Evolutionary conservation across 2,113 vertebrate genomes (phyloP), one percentile per base, ranked within the genome.

Genomic region (Myocastor coypus): DNA sequence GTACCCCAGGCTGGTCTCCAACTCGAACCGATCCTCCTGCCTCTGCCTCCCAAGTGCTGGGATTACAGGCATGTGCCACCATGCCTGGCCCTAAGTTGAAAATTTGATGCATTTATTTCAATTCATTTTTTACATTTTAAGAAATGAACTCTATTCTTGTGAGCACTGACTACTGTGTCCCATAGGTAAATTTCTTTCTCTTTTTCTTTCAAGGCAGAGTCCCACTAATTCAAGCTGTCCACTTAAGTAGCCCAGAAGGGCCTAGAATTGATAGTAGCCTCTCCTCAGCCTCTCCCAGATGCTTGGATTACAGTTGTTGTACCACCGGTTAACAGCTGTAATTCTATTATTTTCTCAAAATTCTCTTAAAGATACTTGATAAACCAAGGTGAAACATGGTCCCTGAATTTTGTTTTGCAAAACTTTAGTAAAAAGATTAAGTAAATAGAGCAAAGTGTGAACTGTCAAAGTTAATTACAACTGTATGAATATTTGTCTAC

Each of bases 71-170:
- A n/a, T n/a, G n/a, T n/a, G n/a, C n/a, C n/a, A n/a, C n/a, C n/a
- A n/a, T n/a, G n/a, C n/a, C n/a, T n/a, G n/a, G n/a, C n/a, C n/a
- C 40, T 32, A 30, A 57, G 30, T n/a, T 93, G 19, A 94, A 28
- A 86, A 66, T 78, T 66, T 81, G 24, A 63, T 57, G 55, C 55
- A 19, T 71, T 84, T 26, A 80, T 55, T 93, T 73, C 34, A 75
- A 75, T n/a, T 86, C 52, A 75, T 69, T 85, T 85, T 87, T 92
- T 34, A n/a, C 32, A 78, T 84, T 96, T 87, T 91, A 57, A 94
- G 1, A 19, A 88, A 96, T 83, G 37, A 92, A 83, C 55, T 37
- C 40, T n/a, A 66, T 77, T 86, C 71, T 9, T 57, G 11, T 66
- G 32, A 93, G 2, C 83, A 88, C 30, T 50, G 40, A 85, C 83